Conservation (phyloP, 2,113 vertebrate species). For the Aegotheles bennettii region DNA sequence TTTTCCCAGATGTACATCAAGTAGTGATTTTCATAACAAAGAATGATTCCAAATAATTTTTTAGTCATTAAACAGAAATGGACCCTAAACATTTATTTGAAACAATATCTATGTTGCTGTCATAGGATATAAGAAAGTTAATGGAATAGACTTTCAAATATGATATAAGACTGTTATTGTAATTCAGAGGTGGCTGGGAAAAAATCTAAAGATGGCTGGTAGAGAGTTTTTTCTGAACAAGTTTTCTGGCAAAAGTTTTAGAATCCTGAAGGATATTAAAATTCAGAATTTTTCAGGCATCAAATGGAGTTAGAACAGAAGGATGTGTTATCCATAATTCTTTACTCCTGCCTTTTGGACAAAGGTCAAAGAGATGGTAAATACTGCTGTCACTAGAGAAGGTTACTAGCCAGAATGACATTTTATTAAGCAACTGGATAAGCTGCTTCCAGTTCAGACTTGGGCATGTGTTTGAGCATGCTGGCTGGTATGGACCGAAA, state of each 20-base stretch:
- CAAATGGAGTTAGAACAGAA: neutral
- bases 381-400: neutral
- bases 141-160: neutral
- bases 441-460: neutral
- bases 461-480: neutral
- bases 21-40: neutral
- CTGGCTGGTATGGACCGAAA: neutral
- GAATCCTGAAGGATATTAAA: neutral
- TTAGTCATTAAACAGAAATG: neutral
- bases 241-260: neutral
- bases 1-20: neutral
- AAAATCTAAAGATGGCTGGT: neutral
- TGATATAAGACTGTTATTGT: neutral
- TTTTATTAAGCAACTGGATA: neutral
- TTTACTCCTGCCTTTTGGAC: neutral
- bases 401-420: neutral
- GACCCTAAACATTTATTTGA: neutral
- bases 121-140: neutral
- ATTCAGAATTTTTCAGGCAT: neutral
- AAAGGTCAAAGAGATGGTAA: neutral
- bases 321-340: neutral
- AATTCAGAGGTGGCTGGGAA: neutral
- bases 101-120: neutral
- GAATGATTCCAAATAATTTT: neutral
- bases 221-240: neutral